Conservation (phyloP, 2,797 vertebrate genomes). For the Pangasius macronema region DNA sequence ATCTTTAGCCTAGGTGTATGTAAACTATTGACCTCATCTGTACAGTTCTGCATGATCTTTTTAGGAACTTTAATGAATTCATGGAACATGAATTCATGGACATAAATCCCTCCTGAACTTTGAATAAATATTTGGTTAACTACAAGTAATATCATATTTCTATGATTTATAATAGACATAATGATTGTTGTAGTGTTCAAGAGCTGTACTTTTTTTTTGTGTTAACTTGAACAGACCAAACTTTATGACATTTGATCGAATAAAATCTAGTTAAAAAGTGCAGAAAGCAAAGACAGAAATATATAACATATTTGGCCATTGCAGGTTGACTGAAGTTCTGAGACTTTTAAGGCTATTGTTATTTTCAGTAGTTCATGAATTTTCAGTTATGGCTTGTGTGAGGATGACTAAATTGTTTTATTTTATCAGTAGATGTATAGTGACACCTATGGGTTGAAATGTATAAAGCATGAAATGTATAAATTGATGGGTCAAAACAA, state of each 20-base stretch:
- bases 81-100: neutral
- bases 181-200: neutral
- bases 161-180: neutral
- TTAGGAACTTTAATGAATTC: neutral
- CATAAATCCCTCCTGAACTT: neutral
- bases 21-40: neutral
- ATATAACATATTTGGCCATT: neutral
- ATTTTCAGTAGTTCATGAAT: neutral
- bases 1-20: neutral
- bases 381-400: neutral
- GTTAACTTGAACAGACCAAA: neutral
- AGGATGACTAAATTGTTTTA: neutral
- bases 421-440: constrained; percentile 57
- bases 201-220: neutral
- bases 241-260: neutral
- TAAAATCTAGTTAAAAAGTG: neutral
- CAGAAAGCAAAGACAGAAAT: neutral
- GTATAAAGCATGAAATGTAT: constrained; percentile 5
- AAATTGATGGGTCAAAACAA: neutral
- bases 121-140: neutral
- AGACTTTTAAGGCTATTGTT: neutral
- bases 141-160: neutral
- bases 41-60: neutral
- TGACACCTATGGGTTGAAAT: constrained; percentile 64
- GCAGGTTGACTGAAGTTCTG: neutral